These are phyloP conservation scores for Aphis craccivora DNA, from an alignment of 1,140 invertebrate genomes.

Conservation along the genomic window DNA sequence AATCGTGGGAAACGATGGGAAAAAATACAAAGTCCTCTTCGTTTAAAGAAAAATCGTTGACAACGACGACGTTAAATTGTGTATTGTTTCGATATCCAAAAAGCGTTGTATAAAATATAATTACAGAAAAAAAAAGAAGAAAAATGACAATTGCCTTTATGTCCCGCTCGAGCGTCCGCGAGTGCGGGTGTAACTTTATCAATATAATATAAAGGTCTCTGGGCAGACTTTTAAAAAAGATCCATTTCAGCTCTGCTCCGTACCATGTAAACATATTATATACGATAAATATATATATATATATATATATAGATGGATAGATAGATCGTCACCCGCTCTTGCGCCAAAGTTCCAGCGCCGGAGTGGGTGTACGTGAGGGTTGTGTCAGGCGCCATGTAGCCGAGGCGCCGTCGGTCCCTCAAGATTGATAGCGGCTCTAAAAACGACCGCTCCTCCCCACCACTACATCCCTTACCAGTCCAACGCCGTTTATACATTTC, in stretches of 20 bases:
- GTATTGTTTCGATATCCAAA: slow-evolving; percentile 17
- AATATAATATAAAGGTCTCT: slow-evolving; percentile 17
- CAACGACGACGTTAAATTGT: not conserved
- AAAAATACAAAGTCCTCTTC: not conserved
- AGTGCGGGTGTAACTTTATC: slow-evolving; percentile 18
- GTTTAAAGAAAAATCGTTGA: not conserved
- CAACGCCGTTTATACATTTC: not conserved
- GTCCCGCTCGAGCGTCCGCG: not conserved
- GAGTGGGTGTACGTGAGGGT: not conserved
- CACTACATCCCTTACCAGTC: too few relatives aligned
- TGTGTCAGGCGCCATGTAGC: slow-evolving; percentile 52
- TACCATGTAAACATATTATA: not conserved
- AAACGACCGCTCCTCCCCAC: not conserved
- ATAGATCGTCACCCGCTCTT: slow-evolving; percentile 21
- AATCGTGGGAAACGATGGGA: not conserved
- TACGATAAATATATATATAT: slow-evolving; percentile 5
- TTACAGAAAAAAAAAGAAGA: not conserved
- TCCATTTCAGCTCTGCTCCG: not conserved
- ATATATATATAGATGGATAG: not conserved
- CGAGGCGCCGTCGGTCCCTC: slow-evolving; percentile 53
- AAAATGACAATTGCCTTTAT: not conserved
- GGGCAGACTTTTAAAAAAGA: slow-evolving; percentile 25
- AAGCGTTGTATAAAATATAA: not conserved
- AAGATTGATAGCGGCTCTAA: slow-evolving; percentile 55
- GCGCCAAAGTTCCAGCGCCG: not conserved